These are phyloP conservation scores for Polia nebulosa DNA, from an alignment of 2,888 invertebrate genomes.

Conservation along the genomic window DNA sequence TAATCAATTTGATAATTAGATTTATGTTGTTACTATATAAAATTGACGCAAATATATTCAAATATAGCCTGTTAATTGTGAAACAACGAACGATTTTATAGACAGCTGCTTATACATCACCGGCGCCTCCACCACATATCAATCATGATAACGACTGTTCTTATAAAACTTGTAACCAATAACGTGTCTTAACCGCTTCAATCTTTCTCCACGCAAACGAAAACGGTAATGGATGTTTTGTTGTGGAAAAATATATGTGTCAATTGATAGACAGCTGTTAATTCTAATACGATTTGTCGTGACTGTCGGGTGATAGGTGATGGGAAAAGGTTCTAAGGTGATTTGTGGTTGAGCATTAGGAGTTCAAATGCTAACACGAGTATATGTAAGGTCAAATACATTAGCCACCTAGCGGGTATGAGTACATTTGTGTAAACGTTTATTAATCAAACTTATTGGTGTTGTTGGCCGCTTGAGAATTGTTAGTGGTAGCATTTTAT, in stretches of 20 bases:
- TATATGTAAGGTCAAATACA: slow-evolving; percentile 88
- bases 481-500: slow-evolving; percentile 49
- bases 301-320: slow-evolving; percentile 87
- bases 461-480: slow-evolving; percentile 69
- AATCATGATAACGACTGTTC: slow-evolving; percentile 69
- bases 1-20: slow-evolving; percentile 83
- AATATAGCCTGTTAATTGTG: slow-evolving; percentile 86
- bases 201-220: slow-evolving; percentile 61
- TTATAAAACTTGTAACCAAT: slow-evolving; percentile 65
- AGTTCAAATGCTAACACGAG: slow-evolving; percentile 88
- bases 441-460: slow-evolving; percentile 83
- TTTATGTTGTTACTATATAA: slow-evolving; percentile 83
- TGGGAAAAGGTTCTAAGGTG: slow-evolving; percentile 85
- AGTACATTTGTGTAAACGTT: slow-evolving; percentile 80
- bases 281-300: slow-evolving; percentile 89
- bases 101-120: slow-evolving; percentile 85
- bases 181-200: slow-evolving; percentile 61
- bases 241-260: slow-evolving; percentile 70
- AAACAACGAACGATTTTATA: slow-evolving; percentile 84
- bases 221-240: slow-evolving; percentile 78
- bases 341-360: slow-evolving; percentile 87
- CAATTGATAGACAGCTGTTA: slow-evolving; percentile 83
- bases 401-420: slow-evolving; percentile 89
- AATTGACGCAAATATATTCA: slow-evolving; percentile 88
- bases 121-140: slow-evolving; percentile 70